Evolutionary conservation across 2,888 invertebrate genomes (phyloP).

Genomic region (Liposcelis brunnea): DNA sequence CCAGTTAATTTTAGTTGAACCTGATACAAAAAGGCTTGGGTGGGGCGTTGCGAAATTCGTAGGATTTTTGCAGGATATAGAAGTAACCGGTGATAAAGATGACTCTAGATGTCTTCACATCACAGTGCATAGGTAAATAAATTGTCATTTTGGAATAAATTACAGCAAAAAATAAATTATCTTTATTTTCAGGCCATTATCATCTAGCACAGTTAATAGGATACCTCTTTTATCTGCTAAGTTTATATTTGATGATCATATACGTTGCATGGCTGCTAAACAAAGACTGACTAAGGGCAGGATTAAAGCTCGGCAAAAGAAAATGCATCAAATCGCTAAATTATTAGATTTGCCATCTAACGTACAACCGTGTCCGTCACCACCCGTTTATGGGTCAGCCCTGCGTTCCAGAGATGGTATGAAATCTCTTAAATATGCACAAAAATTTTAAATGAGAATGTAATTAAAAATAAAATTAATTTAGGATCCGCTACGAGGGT

Average conservation of each 20-base stretch:
- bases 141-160: conserved; percentile 38
- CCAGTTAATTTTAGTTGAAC: conserved; percentile 93
- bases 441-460: background rate
- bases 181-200: conserved; percentile 28
- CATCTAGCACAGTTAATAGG: conserved; percentile 43
- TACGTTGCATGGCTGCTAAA: conserved; percentile 97
- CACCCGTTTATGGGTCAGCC: conserved; percentile 17
- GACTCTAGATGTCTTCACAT: conserved; percentile 91
- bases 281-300: conserved; percentile 65
- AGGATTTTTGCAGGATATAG: conserved; percentile 52
- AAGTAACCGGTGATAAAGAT: conserved; percentile 83
- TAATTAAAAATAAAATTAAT: too few relatives aligned
- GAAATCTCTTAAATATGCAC: background rate
- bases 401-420: conserved; percentile 14
- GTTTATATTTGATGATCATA: conserved; percentile 97
- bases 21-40: conserved; percentile 82
- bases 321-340: conserved; percentile 89
- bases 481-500: conserved; percentile 17
- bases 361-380: conserved; percentile 25
- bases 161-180: too few relatives aligned
- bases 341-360: conserved; percentile 61
- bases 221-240: conserved; percentile 73
- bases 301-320: conserved; percentile 86
- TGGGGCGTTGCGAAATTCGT: conserved; percentile 97
- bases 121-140: conserved; percentile 55